Evolutionary conservation across 2,113 vertebrate species (phyloP).

Genomic region (Nyctibius bracteatus): DNA sequence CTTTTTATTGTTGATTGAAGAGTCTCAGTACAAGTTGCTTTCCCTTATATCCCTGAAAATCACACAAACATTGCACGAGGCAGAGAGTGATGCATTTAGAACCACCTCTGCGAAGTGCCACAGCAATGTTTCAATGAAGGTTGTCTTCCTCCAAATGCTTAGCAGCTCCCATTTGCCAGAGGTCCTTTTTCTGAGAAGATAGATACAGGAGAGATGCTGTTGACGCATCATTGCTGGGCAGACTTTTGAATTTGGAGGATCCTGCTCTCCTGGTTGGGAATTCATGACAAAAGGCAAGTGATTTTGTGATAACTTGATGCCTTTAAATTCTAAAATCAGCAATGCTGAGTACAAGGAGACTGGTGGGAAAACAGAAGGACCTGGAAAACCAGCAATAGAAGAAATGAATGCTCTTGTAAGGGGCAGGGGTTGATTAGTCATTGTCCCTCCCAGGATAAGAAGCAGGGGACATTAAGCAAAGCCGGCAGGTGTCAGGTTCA

Average conservation of each 20-base stretch:
- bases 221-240: neutral
- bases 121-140: neutral
- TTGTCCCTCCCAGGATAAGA: neutral
- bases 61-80: neutral
- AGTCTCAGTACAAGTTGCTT: neutral
- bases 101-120: neutral
- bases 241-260: neutral
- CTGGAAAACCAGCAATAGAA: neutral
- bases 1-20: neutral
- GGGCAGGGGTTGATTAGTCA: neutral
- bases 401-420: neutral
- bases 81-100: slow-evolving; percentile 15
- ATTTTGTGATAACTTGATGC: neutral
- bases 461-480: neutral
- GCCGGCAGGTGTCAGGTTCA: neutral
- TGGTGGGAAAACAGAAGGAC: neutral
- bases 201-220: neutral
- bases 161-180: neutral
- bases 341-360: neutral
- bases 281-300: neutral
- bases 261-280: neutral
- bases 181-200: neutral
- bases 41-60: neutral
- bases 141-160: neutral
- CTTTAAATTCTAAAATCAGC: neutral